Evolutionary conservation across 2,797 vertebrate species (phyloP).

Genomic region (Sebastes iracundus): DNA sequence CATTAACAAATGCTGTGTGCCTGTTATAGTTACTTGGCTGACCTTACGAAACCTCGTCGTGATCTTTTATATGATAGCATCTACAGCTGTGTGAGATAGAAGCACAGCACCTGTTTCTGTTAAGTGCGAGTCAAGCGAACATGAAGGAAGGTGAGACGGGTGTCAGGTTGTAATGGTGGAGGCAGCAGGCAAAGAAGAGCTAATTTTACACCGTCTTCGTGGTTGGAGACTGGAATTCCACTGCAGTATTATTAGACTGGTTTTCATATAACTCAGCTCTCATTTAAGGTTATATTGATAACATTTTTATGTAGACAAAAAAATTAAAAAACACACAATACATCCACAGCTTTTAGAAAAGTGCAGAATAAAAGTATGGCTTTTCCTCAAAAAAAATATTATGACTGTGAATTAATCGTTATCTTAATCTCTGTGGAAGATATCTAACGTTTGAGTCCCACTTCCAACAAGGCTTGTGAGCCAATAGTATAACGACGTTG

Average conservation of each 20-base stretch:
- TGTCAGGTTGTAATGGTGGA: not conserved
- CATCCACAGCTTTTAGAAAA: not conserved
- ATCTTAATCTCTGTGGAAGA: not conserved
- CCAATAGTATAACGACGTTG: not conserved
- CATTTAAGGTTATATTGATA: not conserved
- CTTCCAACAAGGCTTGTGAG: not conserved
- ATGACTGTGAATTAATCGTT: not conserved
- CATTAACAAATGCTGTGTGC: not conserved
- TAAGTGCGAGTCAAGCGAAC: not conserved
- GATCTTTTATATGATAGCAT: not conserved
- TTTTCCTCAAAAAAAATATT: not conserved
- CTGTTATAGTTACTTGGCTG: not conserved
- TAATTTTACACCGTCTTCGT: conserved; percentile 16
- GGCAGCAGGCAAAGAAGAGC: not conserved
- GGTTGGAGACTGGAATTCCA: conserved; percentile 19
- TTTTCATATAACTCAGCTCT: not conserved
- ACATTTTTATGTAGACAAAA: not conserved
- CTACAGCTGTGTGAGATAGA: not conserved
- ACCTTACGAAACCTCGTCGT: not conserved
- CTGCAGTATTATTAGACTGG: conserved; percentile 47
- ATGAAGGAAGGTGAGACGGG: not conserved
- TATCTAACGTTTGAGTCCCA: not conserved
- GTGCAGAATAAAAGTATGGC: not conserved
- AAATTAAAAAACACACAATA: rapidly evolving
- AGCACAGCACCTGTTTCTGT: not conserved